Evolutionary conservation across 2,888 invertebrate genomes (phyloP).

Genomic region (Nowickia ferox): DNA sequence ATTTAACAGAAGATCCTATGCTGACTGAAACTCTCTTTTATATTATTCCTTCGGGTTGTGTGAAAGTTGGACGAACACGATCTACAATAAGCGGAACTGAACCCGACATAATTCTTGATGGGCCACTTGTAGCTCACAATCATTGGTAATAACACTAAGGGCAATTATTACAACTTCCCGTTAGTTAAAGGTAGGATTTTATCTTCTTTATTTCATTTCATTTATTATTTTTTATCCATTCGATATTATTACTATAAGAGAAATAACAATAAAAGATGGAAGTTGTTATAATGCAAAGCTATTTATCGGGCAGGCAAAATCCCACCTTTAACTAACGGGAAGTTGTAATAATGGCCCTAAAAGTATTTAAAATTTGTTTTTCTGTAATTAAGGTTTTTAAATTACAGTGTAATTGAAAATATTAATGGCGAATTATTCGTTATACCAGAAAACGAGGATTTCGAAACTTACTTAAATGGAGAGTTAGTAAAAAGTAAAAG

Average conservation of each 20-base stretch:
- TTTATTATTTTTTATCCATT: too few species aligned
- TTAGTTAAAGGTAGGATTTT: too few species aligned
- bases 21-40: slow-evolving; percentile 84
- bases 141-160: slow-evolving; percentile 85
- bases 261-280: too few species aligned
- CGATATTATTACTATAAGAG: too few species aligned
- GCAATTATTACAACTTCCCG: too few species aligned
- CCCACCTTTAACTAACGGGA: too few species aligned
- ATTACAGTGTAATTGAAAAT: slow-evolving; percentile 84
- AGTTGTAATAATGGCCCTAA: too few species aligned
- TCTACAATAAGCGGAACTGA: slow-evolving; percentile 77
- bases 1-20: slow-evolving; percentile 87
- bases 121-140: slow-evolving; percentile 85
- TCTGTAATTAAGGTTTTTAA: slow-evolving; percentile 1
- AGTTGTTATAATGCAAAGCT: too few species aligned
- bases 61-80: slow-evolving; percentile 80
- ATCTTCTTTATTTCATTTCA: too few species aligned
- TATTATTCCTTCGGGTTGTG: slow-evolving; percentile 79
- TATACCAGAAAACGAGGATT: slow-evolving; percentile 83
- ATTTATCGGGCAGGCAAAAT: too few species aligned
- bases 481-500: slow-evolving; percentile 82
- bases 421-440: slow-evolving; percentile 83
- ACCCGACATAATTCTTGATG: slow-evolving; percentile 86
- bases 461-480: slow-evolving; percentile 85
- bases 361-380: too few species aligned